Conservation (phyloP, 2,797 vertebrate genomes). For the Lagodon rhomboides region DNA sequence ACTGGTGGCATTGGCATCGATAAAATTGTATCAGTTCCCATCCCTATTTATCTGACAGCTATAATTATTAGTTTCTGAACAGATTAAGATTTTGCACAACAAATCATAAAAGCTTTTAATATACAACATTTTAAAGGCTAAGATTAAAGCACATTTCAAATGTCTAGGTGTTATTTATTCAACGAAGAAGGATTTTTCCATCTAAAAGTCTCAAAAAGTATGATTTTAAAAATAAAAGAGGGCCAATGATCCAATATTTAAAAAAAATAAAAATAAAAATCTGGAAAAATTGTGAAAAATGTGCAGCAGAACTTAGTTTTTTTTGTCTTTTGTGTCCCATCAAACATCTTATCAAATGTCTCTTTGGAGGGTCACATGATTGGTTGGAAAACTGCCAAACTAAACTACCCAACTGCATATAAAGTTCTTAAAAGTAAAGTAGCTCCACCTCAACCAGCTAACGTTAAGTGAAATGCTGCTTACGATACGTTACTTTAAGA, state of each 20-base stretch:
- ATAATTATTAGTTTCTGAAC: not conserved
- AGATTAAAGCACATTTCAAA: not conserved
- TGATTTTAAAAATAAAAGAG: not conserved
- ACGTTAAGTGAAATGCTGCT: not conserved
- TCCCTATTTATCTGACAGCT: not conserved
- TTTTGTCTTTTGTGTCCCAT: not conserved
- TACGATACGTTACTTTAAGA: not conserved
- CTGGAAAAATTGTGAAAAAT: no score
- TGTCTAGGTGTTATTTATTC: not conserved
- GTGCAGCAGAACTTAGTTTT: not conserved
- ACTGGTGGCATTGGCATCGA: no score
- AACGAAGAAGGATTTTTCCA: not conserved
- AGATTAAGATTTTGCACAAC: not conserved
- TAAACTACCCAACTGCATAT: not conserved
- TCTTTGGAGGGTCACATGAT: not conserved
- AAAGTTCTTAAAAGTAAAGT: not conserved
- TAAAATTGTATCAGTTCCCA: no score
- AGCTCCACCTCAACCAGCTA: no score
- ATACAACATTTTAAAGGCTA: not conserved
- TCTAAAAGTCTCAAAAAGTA: not conserved
- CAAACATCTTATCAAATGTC: not conserved
- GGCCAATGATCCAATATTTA: no score
- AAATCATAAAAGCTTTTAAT: not conserved
- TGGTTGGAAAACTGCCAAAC: not conserved
- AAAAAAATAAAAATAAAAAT: no score